Base-by-base conservation (phyloP, 1,140 invertebrate species). In the Magallana ariakensis region DNA sequence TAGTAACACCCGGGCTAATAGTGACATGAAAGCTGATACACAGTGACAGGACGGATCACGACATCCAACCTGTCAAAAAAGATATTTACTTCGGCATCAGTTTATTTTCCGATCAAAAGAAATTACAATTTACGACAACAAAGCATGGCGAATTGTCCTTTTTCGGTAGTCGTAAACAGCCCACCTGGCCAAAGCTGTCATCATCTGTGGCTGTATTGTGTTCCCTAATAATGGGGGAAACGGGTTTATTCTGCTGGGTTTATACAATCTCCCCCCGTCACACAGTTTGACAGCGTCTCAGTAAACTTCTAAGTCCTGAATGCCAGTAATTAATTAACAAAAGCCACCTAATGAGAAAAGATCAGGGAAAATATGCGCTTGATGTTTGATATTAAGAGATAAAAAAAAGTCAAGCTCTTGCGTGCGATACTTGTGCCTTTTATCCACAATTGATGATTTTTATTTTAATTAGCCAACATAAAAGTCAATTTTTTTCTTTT, bases 151-250 rank as follows among this genome's bases (percentile, higher is more conserved):
- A 26, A 26, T 33, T 26, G 0, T 5, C 66, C 66, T 13, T 9
- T 75, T 26, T 75, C 66, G 26, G 13, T 22, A 26, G 19, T 75
- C 66, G 66, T 75, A 19, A 75, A 26, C 66, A 75, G 66, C 66
- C 9, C 66, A 75, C 66, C 66, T 75, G 66, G 66, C 66, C 22
- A 75, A 70, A 75, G 10, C 22, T 75, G 66, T 75, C 66, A 75
- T 26, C 19, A 4, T 75, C 19, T 26, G 22, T 10, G 66, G 9
- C 33, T 13, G 66, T 22, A 75, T 75, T 22, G 33, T 33, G 22
- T 75, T 75, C 66, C 66, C 11, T 4, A 22, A 75, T 75, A 75
- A 75, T 75, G 66, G 66, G 66, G 66, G 66, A 19, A 75, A 75
- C 66, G 1, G 22, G 66, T 75, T 7, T 26, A 9, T 75, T 75